phyloP scores from a whole-genome alignment of 2,113 vertebrate genomes.

The Alces alces region DNA sequence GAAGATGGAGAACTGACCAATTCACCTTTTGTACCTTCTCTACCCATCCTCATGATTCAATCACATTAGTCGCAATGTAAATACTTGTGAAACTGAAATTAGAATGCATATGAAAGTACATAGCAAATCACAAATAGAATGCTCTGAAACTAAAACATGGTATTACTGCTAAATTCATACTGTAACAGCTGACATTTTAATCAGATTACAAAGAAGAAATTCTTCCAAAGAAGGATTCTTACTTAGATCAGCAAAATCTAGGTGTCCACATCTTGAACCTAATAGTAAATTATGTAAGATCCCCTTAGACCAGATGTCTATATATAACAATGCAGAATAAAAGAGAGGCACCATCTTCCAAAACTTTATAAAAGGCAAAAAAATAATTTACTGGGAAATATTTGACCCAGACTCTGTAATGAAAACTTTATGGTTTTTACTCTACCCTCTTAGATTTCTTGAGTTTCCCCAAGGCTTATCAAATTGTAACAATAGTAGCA shows the following conservation, averaged over 20 bases:
- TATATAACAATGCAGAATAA: background rate
- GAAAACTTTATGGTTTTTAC: background rate
- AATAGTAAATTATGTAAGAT: background rate
- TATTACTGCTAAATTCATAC: background rate
- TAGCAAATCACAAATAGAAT: background rate
- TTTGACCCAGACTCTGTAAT: background rate
- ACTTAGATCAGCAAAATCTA: background rate
- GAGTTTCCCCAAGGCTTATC: background rate
- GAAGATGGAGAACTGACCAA: background rate
- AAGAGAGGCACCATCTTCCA: background rate
- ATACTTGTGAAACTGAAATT: slow-evolving; percentile 25
- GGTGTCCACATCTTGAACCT: background rate
- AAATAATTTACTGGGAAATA: slow-evolving; percentile 20
- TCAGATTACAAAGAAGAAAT: background rate
- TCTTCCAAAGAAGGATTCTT: background rate
- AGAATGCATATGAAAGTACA: background rate
- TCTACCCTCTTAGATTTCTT: background rate
- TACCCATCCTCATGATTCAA: background rate
- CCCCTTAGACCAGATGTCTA: background rate
- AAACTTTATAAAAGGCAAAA: slow-evolving; percentile 2
- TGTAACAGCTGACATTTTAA: slow-evolving; percentile 8
- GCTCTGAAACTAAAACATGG: background rate
- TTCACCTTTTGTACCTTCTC: background rate
- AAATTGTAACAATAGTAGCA: background rate
- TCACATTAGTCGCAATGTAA: background rate